Base-by-base conservation (phyloP, 2,797 vertebrate genomes). In the Helostoma temminkii region DNA sequence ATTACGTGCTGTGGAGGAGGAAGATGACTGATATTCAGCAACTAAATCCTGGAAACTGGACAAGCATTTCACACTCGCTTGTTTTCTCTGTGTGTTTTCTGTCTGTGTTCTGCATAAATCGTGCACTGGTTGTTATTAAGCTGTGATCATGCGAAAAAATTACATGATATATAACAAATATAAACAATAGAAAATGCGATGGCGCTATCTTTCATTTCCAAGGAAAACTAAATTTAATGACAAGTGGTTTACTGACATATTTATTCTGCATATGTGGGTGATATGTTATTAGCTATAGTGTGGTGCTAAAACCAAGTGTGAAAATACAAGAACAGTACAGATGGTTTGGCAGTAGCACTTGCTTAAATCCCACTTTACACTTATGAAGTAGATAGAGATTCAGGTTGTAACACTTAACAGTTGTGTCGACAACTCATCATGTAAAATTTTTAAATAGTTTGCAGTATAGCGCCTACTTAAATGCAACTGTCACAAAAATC, bases 21-120 rank as follows among this genome's bases (percentile, higher is more conserved):
- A 71, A 42, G 74, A 81, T 85, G 87, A 88, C 81, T 84, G 80
- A 84, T 90, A 81, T 74, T 80, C 63, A 2, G 57, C 69, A 77
- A 69, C 74, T 57, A 66, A 72, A 76, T 84, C 64, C 74, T 88
- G 82, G 79, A 91, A 74, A 71, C 60, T 45, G 62, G 85, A 88
- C 82, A 86, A 87, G 59, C 57, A 41, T 48, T 75, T 88, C 74
- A 78, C 72, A 79, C 64, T 55, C 34, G 46, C 63, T 80, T 78
- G 56, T 82, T 81, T 76, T 74, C 61, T 71, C 78, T 77, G 45
- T 83, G 37, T 18, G 15, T 39, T 39, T 39, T 18, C 45, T 68
- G 54, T 46, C 52, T 71, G 32, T 47, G 60, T 74, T 75, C 52
- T 69, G 71, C 61, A 76, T 85, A 61, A 79, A 84, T 80, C 78